Evolutionary conservation across 2,113 vertebrate genomes (phyloP).

Genomic region (Psilopsiagon aurifrons): DNA sequence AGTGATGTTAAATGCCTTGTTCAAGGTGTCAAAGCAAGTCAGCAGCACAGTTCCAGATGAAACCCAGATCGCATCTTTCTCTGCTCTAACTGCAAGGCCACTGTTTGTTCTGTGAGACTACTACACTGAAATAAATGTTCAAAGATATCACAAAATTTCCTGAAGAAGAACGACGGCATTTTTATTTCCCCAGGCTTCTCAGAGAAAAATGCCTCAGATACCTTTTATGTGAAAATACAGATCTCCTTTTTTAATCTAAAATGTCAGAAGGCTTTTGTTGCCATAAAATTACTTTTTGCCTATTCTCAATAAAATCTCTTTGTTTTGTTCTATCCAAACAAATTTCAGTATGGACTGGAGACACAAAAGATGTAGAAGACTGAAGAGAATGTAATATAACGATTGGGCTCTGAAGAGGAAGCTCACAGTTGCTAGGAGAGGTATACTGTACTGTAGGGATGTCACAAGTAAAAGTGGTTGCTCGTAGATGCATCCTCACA

Average conservation of each 20-base stretch:
- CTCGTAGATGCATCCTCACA: not conserved
- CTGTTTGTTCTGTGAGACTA: not conserved
- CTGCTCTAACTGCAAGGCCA: not conserved
- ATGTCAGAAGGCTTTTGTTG: not conserved
- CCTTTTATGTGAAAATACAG: not conserved
- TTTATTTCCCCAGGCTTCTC: not conserved
- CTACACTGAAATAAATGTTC: not conserved
- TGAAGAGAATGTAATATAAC: not conserved
- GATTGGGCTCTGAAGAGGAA: not conserved
- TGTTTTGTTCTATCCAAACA: not conserved
- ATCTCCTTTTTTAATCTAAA: not conserved
- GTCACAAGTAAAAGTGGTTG: not conserved
- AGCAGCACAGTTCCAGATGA: conserved; percentile 6
- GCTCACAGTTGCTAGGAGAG: not conserved
- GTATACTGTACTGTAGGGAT: not conserved
- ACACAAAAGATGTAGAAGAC: not conserved
- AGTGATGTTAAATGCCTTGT: conserved; percentile 23
- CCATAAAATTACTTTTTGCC: not conserved
- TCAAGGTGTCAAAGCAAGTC: conserved; percentile 35
- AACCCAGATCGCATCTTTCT: conserved; percentile 34
- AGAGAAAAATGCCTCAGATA: not conserved
- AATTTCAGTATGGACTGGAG: not conserved
- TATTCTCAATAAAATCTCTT: not conserved
- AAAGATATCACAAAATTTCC: not conserved
- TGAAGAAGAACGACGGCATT: not conserved